Evolutionary conservation across 1,140 invertebrate species (phyloP).

Genomic region (Drosophila bipectinata): DNA sequence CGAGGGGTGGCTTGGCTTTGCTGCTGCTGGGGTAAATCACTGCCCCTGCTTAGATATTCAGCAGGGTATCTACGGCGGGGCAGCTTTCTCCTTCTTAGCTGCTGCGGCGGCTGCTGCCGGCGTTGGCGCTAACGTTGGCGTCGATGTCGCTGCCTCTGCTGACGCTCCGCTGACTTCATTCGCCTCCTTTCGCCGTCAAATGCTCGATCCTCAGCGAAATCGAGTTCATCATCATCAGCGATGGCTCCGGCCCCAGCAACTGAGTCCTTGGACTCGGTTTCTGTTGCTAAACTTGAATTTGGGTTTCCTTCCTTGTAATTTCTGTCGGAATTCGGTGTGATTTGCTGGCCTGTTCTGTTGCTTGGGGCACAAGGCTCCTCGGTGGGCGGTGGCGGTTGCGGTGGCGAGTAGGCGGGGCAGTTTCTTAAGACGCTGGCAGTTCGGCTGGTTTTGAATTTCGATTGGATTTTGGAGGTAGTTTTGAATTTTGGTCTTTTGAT

Average conservation of each 20-base stretch:
- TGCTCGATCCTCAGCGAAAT: conserved; percentile 59
- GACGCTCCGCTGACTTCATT: conserved; percentile 16
- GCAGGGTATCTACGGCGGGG: conserved; percentile 70
- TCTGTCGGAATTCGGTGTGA: conserved; percentile 61
- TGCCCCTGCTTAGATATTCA: conserved; percentile 79
- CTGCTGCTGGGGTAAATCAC: conserved; percentile 59
- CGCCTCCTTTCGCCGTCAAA: conserved; percentile 70
- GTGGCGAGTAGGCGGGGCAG: conserved; percentile 22
- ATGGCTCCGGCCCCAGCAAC: conserved; percentile 16
- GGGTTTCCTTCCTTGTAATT: conserved; percentile 79
- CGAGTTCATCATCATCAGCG: conserved; percentile 67
- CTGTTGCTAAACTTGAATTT: conserved; percentile 62
- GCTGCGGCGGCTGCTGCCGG: conserved; percentile 72
- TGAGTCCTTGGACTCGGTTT: conserved; percentile 38
- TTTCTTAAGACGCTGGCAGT: conserved; percentile 49
- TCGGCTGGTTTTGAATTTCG: conserved; percentile 37
- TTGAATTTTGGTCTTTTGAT: conserved; percentile 22
- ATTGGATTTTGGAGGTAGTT: conserved; percentile 28
- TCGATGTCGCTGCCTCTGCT: conserved; percentile 26
- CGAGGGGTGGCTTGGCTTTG: conserved; percentile 60
- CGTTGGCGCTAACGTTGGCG: conserved; percentile 26
- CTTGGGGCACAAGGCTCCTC: conserved; percentile 53
- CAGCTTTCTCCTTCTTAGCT: conserved; percentile 54
- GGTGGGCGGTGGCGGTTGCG: conserved; percentile 31
- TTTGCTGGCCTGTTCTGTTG: conserved; percentile 62